Base-by-base conservation (phyloP, 1,140 invertebrate genomes). In the Prorops nasuta region DNA sequence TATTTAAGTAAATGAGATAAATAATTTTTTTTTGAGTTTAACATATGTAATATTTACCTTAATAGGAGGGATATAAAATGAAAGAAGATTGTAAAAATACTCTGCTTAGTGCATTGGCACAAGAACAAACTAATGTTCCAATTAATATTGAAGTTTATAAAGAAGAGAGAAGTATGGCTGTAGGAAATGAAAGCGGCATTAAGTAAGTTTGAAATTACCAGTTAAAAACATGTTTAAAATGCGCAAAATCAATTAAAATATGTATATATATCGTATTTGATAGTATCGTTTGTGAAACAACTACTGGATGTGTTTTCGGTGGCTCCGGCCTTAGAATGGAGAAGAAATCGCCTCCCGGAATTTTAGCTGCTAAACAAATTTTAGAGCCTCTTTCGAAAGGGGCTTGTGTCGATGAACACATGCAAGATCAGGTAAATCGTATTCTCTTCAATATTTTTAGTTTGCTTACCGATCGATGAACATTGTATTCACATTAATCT, bases 111-210 rank as follows among this genome's bases (percentile, higher is more conserved):
- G n/a, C n/a, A n/a, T n/a, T n/a, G n/a, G n/a, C n/a, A n/a, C n/a
- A n/a, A n/a, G n/a, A n/a, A n/a, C n/a, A n/a, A n/a, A n/a, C n/a
- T n/a, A n/a, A n/a, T n/a, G n/a, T 68, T 16, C 37, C 66, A 12
- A 67, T 89, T 2, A 71, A 85, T 36, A 88, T 93, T 47, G 78
- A 87, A 36, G 73, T 80, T 20, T 83, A 87, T 47, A 89, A 90
- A 72, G 90, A 92, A 66, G 63, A 78, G 31, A 66, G 67, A 15
- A 67, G 80, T 16, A 71, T 80, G 46, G 85, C 85, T 14, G 67
- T 84, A 22, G 88, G 89, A 41, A 89, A 87, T 72, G 86, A 86
- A 44, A 86, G 82, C 56, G 91, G 90, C 6, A 90, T 94, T 39
- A 83, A 91, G 88, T 91, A 75, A 35, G 40, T 12, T 37, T 38